Evolutionary conservation across 2,888 invertebrate genomes (phyloP).

Genomic region (Aricia artaxerxes): DNA sequence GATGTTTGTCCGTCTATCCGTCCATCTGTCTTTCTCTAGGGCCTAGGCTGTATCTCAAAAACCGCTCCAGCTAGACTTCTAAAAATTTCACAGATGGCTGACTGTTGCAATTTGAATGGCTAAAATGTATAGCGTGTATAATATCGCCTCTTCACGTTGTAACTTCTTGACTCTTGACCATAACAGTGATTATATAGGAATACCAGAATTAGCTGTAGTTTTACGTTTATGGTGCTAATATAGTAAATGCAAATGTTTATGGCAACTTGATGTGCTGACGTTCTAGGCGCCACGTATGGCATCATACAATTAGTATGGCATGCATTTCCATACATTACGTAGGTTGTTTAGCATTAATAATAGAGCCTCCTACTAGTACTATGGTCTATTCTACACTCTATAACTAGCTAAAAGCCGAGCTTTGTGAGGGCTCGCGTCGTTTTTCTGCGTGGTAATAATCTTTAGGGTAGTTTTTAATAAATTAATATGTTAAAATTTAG

Average conservation of each 20-base stretch:
- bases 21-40: too few relatives aligned
- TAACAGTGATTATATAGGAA: not conserved
- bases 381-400: not conserved
- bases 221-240: not conserved
- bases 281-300: not conserved
- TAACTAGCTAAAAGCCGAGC: too few relatives aligned
- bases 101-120: too few relatives aligned
- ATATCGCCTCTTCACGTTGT: too few relatives aligned
- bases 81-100: too few relatives aligned
- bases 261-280: not conserved
- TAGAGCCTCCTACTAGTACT: not conserved
- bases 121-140: not conserved
- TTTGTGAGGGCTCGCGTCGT: too few relatives aligned
- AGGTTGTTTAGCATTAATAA: not conserved
- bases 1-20: too few relatives aligned
- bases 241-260: not conserved
- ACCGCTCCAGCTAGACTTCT: too few relatives aligned
- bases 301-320: conserved; percentile 6
- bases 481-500: too few relatives aligned
- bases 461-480: too few relatives aligned
- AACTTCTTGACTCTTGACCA: not conserved
- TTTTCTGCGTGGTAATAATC: too few relatives aligned
- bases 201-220: not conserved
- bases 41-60: too few relatives aligned
- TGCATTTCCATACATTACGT: conserved; percentile 15